phyloP scores from a whole-genome alignment of 2,797 vertebrate species.

The Galaxias olidus region DNA sequence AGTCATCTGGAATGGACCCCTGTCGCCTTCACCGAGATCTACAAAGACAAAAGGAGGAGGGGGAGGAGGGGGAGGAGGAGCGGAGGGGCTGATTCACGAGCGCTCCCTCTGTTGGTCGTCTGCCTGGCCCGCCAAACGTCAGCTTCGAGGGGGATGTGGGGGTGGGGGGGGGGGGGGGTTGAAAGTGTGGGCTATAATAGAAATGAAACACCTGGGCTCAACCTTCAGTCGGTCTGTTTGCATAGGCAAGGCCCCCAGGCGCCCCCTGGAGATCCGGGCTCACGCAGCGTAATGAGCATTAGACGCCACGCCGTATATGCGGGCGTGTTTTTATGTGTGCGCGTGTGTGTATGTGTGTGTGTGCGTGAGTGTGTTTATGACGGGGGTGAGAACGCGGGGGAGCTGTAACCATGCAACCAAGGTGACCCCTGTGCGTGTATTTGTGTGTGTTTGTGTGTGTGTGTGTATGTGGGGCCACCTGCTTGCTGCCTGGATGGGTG shows the following conservation, averaged over 20 bases:
- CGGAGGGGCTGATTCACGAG: no score
- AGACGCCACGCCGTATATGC: slow-evolving; percentile 4
- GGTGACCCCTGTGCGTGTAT: not conserved
- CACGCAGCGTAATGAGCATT: slow-evolving; percentile 38
- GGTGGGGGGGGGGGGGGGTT: slow-evolving; percentile 25
- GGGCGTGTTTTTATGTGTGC: not conserved
- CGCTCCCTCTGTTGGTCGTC: slow-evolving; percentile 18
- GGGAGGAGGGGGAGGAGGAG: slow-evolving; percentile 39
- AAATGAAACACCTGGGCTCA: slow-evolving; percentile 77
- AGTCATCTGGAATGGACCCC: slow-evolving; percentile 63
- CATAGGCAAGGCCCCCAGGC: slow-evolving; percentile 63
- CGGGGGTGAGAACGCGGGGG: slow-evolving; percentile 36
- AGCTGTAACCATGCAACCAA: no score
- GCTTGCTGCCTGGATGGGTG: slow-evolving; percentile 69
- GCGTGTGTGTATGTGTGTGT: not conserved
- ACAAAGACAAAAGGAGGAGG: slow-evolving; percentile 59
- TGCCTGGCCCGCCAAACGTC: slow-evolving; percentile 67
- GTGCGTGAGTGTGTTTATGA: slow-evolving; percentile 46
- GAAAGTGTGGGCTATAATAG: slow-evolving; percentile 67
- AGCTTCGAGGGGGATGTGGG: slow-evolving; percentile 45
- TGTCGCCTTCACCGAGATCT: slow-evolving; percentile 57
- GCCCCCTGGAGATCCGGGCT: slow-evolving; percentile 61
- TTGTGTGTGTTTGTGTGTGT: slow-evolving; percentile 3
- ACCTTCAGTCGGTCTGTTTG: slow-evolving; percentile 70
- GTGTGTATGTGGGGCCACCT: slow-evolving; percentile 66